Evolutionary conservation across 2,888 invertebrate genomes (phyloP), one percentile per base, ranked within the genome.

Genomic region (Philhelius pedissequus): DNA sequence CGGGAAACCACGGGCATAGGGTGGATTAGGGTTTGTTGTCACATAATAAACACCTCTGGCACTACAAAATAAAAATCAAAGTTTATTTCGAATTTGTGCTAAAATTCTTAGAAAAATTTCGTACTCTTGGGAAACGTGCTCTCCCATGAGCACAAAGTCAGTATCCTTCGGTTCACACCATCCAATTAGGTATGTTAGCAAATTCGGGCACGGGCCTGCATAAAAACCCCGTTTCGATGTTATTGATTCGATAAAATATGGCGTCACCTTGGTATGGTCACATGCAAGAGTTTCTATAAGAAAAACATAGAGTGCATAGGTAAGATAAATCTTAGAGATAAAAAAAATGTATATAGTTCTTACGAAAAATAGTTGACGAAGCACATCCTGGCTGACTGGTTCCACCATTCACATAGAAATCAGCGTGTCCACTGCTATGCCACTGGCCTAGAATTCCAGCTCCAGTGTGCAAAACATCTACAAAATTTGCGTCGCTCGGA

Each of bases 191-290:
- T 96, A 97, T n/a, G 96, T 95, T 86, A 97, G 94, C 20, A 97
- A 92, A 89, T 95, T 96, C 27, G 95, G 94, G 89, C 97, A 97
- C 0, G 96, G 96, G 3, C 96, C 96, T 2, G 97, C 96, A 94
- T 96, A 97, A 90, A 97, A 97, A 22, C 97, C 97, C 15, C 93
- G 92, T 71, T 93, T 94, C 15, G 95, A 94, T 88, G 95, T 96
- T 87, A 97, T 97, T 1, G 97, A 97, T 91, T 97, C 97, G 87
- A 97, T 96, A 90, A 97, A 97, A 90, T 96, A 97, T 9, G 97
- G 97, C 3, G 97, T 97, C 79, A 97, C 97, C 92, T 96, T 96
- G 6, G 97, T 97, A 90, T 97, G 97, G 90, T 97, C 97, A 90
- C 97, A 97, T 27, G 97, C 96, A 80, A 97, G 92, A 0, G 97